Base-by-base conservation (phyloP, 2,113 vertebrate species). In the Datnioides undecimradiatus region DNA sequence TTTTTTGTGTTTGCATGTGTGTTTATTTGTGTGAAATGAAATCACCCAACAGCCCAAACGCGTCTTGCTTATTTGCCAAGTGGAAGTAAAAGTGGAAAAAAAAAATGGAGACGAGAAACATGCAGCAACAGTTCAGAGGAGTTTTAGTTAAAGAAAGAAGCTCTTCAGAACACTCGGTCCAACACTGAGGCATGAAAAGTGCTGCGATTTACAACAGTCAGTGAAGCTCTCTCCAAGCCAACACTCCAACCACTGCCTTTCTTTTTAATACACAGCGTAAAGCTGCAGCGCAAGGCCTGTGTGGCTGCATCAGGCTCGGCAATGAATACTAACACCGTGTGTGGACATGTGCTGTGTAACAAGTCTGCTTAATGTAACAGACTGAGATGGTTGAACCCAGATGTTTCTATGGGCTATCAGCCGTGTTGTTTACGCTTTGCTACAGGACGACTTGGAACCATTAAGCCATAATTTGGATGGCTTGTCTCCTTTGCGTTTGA, bases 311-410 rank as follows among this genome's bases (percentile, higher is more conserved):
- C 73, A 55, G 87, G 80, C 34, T 48, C 77, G 34, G 79, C 65
- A 69, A 84, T 88, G 90, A 92, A 93, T 92, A 91, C 91, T 80
- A 91, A 94, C 82, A 76, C 36, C 9, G 57, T 41, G 23, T 52
- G 73, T n/a, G 41, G 79, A 88, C 73, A 77, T 70, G 82, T 78
- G 75, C 78, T 69, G 86, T 84, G 86, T 73, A 86, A 76, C 87
- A 87, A 82, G 64, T 78, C 69, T 49, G 64, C 73, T 62, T 67
- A 82, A 76, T 38, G 70, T 72, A 71, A 64, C 8, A 48, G 55
- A 49, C 45, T 12, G 25, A 41, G 3, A 54, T 8, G 43, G 27
- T 31, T 48, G 16, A 17, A 27, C 27, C 4, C 34, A 38, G 43
- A 17, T 63, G 67, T 71, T 66, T 74, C 59, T 57, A 60, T 6